phyloP scores from a whole-genome alignment of 35 echinoderm and acorn worm species.

The Acanthaster planci region DNA sequence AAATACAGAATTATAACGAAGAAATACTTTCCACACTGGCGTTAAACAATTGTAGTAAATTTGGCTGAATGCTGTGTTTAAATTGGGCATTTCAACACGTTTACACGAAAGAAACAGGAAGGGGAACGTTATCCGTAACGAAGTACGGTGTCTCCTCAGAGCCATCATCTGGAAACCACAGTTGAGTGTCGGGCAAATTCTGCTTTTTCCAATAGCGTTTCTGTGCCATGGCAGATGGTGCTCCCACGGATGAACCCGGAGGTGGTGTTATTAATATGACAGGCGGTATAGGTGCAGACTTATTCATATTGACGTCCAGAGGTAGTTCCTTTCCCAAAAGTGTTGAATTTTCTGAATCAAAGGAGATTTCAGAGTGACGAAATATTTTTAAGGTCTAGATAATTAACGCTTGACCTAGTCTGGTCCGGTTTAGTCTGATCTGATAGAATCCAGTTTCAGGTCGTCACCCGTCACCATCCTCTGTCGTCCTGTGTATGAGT shows the following conservation, averaged over 20 bases:
- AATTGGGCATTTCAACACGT: too few species aligned
- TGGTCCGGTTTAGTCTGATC: too few species aligned
- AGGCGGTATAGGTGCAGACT: not conserved
- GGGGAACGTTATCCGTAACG: not conserved
- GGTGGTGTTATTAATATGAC: not conserved
- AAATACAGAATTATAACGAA: too few species aligned
- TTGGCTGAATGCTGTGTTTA: too few species aligned
- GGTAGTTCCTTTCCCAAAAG: slow-evolving; percentile 13
- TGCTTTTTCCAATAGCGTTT: not conserved
- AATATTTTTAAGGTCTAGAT: too few species aligned
- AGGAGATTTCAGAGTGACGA: not conserved
- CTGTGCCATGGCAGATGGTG: not conserved
- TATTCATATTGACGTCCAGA: slow-evolving; percentile 17
- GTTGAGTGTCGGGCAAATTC: not conserved
- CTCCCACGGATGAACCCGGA: not conserved
- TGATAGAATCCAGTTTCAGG: too few species aligned
- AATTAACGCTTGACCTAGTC: too few species aligned
- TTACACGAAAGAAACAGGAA: not conserved
- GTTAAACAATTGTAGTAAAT: too few species aligned
- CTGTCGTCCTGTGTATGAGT: too few species aligned
- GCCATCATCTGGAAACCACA: not conserved
- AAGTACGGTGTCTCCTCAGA: not conserved
- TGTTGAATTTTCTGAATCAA: not conserved
- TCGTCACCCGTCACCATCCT: too few species aligned
- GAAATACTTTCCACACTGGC: too few species aligned